Conservation (phyloP, 2,888 invertebrate species). For the Nomada lathburiana region DNA sequence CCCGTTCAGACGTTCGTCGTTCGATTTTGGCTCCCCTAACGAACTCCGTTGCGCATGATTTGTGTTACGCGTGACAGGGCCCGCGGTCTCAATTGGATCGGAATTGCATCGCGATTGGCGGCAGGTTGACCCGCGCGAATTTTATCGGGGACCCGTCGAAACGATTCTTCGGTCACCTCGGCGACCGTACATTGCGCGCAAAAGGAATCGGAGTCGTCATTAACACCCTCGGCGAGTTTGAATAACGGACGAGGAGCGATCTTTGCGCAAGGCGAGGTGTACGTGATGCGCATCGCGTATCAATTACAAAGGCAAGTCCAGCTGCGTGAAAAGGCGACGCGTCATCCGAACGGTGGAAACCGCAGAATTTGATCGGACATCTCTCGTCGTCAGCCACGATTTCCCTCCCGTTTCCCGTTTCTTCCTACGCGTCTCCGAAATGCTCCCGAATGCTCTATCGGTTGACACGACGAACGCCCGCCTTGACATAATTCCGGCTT, state of each 20-base stretch:
- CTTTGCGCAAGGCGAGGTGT: constrained; percentile 40
- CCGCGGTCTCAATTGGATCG: too few species aligned
- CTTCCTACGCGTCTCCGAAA: not conserved
- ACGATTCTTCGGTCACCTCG: not conserved
- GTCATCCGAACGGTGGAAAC: not conserved
- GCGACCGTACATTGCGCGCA: constrained; percentile 36
- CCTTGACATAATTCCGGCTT: constrained; percentile 37
- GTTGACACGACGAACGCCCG: constrained; percentile 5
- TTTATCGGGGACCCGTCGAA: constrained; percentile 18
- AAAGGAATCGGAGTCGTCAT: constrained; percentile 59
- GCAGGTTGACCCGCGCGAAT: constrained; percentile 8
- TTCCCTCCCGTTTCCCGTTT: not conserved
- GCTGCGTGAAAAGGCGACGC: not conserved
- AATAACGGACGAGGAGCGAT: constrained; percentile 58
- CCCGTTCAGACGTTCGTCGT: not conserved
- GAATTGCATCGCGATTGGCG: constrained; percentile 15
- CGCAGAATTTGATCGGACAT: constrained; percentile 13
- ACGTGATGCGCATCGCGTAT: constrained; percentile 48
- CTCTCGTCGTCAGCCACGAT: not conserved
- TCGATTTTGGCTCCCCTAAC: not conserved
- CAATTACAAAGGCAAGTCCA: constrained; percentile 47
- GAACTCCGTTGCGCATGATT: not conserved
- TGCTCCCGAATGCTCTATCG: not conserved
- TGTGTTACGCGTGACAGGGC: too few species aligned
- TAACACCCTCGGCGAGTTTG: constrained; percentile 58